phyloP scores from a whole-genome alignment of 2,797 vertebrate species.

The Taeniopygia guttata region DNA sequence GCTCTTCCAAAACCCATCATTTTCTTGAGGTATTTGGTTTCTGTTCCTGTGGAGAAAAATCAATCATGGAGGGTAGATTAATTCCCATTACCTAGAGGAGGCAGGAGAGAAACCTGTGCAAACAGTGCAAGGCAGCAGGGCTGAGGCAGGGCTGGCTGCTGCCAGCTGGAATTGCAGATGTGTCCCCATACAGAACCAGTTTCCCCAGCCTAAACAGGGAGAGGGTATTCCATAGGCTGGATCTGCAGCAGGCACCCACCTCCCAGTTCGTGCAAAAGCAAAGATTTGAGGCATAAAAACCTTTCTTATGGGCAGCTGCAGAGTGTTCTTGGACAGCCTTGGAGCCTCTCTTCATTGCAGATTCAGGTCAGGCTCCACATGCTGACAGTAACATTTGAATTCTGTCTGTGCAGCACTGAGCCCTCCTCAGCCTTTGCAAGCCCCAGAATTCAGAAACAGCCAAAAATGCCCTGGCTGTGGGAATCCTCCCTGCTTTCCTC shows the following conservation, averaged over 20 bases:
- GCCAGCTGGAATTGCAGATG: not conserved
- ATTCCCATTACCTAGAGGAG: not conserved
- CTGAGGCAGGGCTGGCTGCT: not conserved
- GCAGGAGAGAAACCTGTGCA: not conserved
- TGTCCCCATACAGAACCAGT: rapidly evolving
- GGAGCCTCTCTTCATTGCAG: not conserved
- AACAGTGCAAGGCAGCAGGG: not conserved
- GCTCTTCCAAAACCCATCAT: not conserved
- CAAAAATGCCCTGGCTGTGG: not conserved
- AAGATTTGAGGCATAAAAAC: not conserved
- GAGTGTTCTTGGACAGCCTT: not conserved
- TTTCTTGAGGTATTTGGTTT: not conserved
- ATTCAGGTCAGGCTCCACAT: constrained; percentile 6
- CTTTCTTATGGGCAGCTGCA: not conserved
- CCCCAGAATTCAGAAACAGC: not conserved
- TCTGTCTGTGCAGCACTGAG: not conserved
- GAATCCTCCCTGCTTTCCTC: not conserved
- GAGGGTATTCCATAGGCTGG: not conserved
- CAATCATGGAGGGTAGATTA: not conserved
- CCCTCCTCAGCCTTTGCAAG: not conserved
- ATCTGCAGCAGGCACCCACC: not conserved
- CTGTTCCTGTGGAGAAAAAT: not conserved
- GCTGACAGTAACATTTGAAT: not conserved
- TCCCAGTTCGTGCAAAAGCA: rapidly evolving
- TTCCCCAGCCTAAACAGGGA: not conserved